Evolutionary conservation across 2,113 vertebrate species (phyloP).

Genomic region (Chamaea fasciata): DNA sequence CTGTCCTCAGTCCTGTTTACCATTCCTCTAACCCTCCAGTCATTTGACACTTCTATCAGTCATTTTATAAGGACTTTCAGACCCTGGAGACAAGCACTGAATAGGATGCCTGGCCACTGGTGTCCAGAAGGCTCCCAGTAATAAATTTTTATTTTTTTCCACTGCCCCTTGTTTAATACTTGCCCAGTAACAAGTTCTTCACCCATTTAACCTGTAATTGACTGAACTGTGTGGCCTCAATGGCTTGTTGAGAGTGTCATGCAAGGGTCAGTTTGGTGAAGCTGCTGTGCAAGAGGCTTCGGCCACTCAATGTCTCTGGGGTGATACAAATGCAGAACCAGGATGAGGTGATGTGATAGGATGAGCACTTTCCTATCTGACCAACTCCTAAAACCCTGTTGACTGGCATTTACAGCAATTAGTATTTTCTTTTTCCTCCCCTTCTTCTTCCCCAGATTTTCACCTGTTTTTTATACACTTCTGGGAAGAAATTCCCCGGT

Average conservation of each 20-base stretch:
- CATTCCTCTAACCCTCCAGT: background rate
- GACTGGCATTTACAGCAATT: background rate
- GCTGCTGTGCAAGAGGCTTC: background rate
- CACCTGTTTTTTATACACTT: background rate
- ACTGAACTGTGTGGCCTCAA: fast-evolving
- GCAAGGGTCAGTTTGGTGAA: background rate
- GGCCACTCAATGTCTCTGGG: background rate
- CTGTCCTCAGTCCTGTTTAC: background rate
- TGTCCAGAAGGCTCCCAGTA: background rate
- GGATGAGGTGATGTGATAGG: background rate
- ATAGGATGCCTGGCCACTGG: background rate
- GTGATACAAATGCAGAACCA: background rate
- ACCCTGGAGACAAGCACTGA: background rate
- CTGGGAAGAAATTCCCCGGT: background rate
- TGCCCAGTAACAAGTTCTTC: background rate
- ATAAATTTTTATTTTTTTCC: background rate
- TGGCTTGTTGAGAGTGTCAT: background rate
- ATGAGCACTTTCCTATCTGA: background rate
- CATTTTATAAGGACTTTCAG: background rate
- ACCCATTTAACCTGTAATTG: background rate
- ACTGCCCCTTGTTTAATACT: background rate
- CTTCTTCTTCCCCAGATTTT: background rate
- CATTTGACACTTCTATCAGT: background rate
- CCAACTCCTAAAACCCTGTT: background rate
- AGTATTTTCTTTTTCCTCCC: background rate